Base-by-base conservation (phyloP, 2,888 invertebrate genomes). In the Meiosimyza platycephala region DNA sequence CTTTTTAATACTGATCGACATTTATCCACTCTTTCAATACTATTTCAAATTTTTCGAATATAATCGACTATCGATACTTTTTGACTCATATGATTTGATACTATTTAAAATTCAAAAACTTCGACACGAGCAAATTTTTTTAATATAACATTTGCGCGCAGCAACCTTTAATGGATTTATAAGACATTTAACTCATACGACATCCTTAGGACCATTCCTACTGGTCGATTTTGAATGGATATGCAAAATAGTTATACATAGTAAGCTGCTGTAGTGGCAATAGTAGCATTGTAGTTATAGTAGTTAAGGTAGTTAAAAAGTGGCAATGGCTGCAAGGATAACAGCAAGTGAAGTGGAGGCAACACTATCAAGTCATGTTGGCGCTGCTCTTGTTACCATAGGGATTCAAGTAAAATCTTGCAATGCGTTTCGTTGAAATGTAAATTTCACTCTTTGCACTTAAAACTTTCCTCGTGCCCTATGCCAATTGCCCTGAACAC, bases 311-410 rank as follows among this genome's bases (percentile, higher is more conserved):
- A 59, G 59, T 60, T 68, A 60, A 69, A 40, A 40, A 69, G 60
- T 69, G 68, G 68, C 60, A 69, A 22, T 59, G 59, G n/a, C 60
- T 69, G 60, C 47, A 16, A 40, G 16, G 60, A 62, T 40, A 40
- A 22, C 40, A 40, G 11, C 15, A 11, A 47, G 47, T 47, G 15
- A 40, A 12, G 40, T 15, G 47, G 60, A 16, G 47, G 40, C 4
- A 60, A 57, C 47, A 69, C 50, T 59, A 69, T 13, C 59, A 48
- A 48, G 16, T 18, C 69, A 59, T n/a, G 57, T 68, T 54, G 57
- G 33, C 47, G 62, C 40, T n/a, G 62, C 33, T 40, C 40, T 66
- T 54, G 66, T 66, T 66, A 15, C 55, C 28, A 13, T 50, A 48
- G 40, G 40, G 64, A 15, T 51, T 51, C 18, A 33, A 52, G 65